A percentile compares a stretch with the other conserved stretches of the same genome.
These are phyloP conservation scores for Drosophila nr. perissopoda DNA, from an alignment of 2,888 invertebrate genomes.

Conservation along the genomic window DNA sequence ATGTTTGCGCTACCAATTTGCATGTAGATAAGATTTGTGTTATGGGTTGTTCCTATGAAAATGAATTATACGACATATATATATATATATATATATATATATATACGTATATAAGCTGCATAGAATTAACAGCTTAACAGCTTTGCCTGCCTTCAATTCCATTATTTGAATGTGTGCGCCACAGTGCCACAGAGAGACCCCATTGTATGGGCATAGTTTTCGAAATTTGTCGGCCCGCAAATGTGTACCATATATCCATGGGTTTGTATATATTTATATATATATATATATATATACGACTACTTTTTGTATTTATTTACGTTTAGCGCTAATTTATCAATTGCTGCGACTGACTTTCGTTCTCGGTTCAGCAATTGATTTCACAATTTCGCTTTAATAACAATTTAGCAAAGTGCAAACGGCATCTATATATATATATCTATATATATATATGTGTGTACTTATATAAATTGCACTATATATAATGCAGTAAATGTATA, in stretches of 20 bases:
- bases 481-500: conserved; percentile 1
- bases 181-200: conserved; percentile 50
- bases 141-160: conserved; percentile 77
- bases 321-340: conserved; percentile 68
- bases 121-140: conserved; percentile 57
- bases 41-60: conserved; percentile 8
- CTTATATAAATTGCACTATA: conserved; percentile 27
- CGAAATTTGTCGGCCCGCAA: conserved; percentile 53
- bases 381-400: conserved; percentile 58
- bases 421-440: conserved; percentile 23
- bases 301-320: conserved; percentile 26
- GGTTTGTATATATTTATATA: conserved; percentile 11
- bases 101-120: conserved; percentile 7
- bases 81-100: not conserved
- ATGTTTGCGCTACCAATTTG: conserved; percentile 65
- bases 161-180: conserved; percentile 49
- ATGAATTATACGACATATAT: conserved; percentile 1
- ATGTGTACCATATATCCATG: conserved; percentile 9
- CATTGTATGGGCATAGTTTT: conserved; percentile 67
- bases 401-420: conserved; percentile 72
- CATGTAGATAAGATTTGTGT: conserved; percentile 34
- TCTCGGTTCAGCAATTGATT: conserved; percentile 55
- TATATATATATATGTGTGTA: conserved; percentile 18
- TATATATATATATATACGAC: not conserved
- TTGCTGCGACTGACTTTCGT: conserved; percentile 71